Conservation (phyloP, 2,113 vertebrate species). For the Numida meleagris region DNA sequence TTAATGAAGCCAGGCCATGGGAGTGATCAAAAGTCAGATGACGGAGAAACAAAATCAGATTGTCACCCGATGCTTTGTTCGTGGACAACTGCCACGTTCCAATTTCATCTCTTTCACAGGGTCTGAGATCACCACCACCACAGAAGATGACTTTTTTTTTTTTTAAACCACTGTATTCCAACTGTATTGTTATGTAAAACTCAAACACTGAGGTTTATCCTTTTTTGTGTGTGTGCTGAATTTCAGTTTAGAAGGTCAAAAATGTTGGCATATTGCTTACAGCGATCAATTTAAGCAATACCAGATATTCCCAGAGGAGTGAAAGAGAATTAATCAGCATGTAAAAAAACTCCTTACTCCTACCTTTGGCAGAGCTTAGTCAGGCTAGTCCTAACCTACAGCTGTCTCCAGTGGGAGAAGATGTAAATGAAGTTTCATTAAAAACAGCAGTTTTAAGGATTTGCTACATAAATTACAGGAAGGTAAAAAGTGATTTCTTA, state of each 20-base stretch:
- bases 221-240: constrained; percentile 24
- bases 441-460: constrained; percentile 64
- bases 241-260: constrained; percentile 73
- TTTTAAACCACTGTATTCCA: not conserved
- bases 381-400: constrained; percentile 75
- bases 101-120: not conserved
- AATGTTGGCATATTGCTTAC: constrained; percentile 73
- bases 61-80: not conserved
- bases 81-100: not conserved
- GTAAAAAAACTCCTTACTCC: constrained; percentile 75
- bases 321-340: constrained; percentile 76
- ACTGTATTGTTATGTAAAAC: constrained; percentile 25
- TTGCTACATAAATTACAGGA: constrained; percentile 52
- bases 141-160: not conserved
- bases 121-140: not conserved
- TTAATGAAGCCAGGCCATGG: not conserved
- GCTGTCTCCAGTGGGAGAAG: constrained; percentile 71
- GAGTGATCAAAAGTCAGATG: not conserved
- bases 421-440: constrained; percentile 74
- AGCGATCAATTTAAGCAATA: constrained; percentile 77
- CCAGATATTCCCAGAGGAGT: constrained; percentile 69
- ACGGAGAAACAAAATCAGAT: not conserved
- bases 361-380: constrained; percentile 76
- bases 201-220: not conserved
- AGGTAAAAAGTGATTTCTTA: constrained; percentile 31